Evolutionary conservation across 2,888 invertebrate species (phyloP).

Genomic region (Atethmia centrago): DNA sequence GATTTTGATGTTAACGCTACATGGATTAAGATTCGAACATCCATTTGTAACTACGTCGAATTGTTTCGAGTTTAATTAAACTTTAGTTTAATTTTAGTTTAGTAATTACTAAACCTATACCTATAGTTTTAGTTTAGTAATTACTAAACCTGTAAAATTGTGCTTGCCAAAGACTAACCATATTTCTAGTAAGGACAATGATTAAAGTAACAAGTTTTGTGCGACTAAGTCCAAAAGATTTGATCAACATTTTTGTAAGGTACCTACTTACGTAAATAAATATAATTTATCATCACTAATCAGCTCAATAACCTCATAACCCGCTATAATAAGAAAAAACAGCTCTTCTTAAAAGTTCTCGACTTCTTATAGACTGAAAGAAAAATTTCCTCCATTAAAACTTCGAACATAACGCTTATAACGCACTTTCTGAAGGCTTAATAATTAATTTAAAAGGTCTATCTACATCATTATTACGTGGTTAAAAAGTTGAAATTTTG

Average conservation of each 20-base stretch:
- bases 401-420: conserved; percentile 55
- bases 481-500: conserved; percentile 55
- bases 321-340: conserved; percentile 43
- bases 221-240: too few relatives aligned
- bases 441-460: conserved; percentile 66
- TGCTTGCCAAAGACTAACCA: neutral
- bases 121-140: too few relatives aligned
- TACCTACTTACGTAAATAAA: neutral
- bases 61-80: neutral
- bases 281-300: conserved; percentile 22
- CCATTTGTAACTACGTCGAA: neutral
- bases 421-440: conserved; percentile 65
- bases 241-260: too few relatives aligned
- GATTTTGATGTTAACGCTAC: neutral
- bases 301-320: conserved; percentile 26
- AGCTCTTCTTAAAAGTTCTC: conserved; percentile 58
- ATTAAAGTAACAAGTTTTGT: too few relatives aligned
- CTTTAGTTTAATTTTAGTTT: too few relatives aligned
- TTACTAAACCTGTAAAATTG: neutral
- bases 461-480: conserved; percentile 60
- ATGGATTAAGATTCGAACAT: neutral
- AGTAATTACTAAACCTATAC: too few relatives aligned
- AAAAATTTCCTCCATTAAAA: conserved; percentile 68
- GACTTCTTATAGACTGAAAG: conserved; percentile 47
- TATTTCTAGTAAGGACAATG: too few relatives aligned